Percentiles rank a stretch among this genome's conserved stretches.
These are phyloP conservation scores for Machimus rusticus DNA, from an alignment of 2,888 invertebrate species.

Conservation along the genomic window DNA sequence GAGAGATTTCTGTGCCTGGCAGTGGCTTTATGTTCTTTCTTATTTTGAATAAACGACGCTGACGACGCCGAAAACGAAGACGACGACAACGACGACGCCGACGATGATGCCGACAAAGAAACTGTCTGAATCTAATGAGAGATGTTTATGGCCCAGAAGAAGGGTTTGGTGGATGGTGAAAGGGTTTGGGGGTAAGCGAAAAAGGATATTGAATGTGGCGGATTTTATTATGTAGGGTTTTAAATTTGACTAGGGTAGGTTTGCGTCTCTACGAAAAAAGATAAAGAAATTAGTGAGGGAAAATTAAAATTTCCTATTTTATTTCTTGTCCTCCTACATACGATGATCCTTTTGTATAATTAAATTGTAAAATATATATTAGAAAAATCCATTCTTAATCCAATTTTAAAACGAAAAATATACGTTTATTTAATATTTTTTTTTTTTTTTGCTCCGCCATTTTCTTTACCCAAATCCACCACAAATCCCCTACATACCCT, in stretches of 20 bases:
- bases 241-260: neutral
- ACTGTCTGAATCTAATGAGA: neutral
- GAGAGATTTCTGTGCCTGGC: conserved; percentile 9
- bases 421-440: neutral
- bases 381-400: neutral
- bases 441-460: neutral
- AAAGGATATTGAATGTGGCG: too few relatives aligned
- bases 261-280: neutral
- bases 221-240: too few relatives aligned
- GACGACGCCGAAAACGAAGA: neutral
- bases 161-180: too few relatives aligned
- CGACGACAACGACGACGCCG: neutral
- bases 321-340: too few relatives aligned
- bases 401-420: neutral
- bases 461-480: neutral
- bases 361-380: too few relatives aligned
- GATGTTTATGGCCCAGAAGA: neutral
- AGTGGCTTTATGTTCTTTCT: neutral
- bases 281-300: neutral
- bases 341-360: neutral
- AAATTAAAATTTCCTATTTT: too few relatives aligned
- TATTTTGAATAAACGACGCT: neutral
- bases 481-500: neutral
- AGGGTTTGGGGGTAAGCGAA: too few relatives aligned
- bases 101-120: neutral